phyloP scores from a whole-genome alignment of 1,140 invertebrate species.

The Diachasmimorpha longicaudata region DNA sequence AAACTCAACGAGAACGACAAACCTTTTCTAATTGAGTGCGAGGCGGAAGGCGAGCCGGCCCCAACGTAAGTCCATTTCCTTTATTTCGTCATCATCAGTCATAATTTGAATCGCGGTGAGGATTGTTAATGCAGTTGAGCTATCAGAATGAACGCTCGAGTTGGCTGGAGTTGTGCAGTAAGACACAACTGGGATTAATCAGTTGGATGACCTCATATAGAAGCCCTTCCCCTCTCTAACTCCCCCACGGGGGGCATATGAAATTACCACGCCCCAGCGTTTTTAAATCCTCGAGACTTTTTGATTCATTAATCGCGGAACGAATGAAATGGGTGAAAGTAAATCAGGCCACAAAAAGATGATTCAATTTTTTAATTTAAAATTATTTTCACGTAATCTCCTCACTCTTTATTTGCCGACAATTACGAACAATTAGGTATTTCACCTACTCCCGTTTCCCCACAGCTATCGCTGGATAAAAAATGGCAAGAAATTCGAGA shows the following conservation, averaged over 20 bases:
- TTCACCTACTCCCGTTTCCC: too few relatives aligned
- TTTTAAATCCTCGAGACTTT: neutral
- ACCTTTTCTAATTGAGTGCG: conserved; percentile 93
- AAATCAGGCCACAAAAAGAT: neutral
- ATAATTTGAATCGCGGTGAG: neutral
- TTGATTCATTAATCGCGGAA: neutral
- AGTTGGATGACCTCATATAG: conserved; percentile 59
- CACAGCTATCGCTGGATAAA: conserved; percentile 93
- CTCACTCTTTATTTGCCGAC: neutral
- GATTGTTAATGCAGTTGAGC: neutral
- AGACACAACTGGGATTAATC: conserved; percentile 62
- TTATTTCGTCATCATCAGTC: neutral
- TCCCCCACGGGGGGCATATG: conserved; percentile 45
- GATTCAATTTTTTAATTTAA: too few relatives aligned
- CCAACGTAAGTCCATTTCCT: conserved; percentile 72
- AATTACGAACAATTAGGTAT: neutral
- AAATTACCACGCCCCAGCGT: conserved; percentile 48
- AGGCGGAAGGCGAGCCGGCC: conserved; percentile 89
- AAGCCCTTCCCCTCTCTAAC: conserved; percentile 16
- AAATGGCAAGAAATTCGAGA: conserved; percentile 91
- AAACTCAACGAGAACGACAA: conserved; percentile 85
- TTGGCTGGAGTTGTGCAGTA: conserved; percentile 32
- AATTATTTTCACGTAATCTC: too few relatives aligned
- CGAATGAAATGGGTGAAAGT: neutral
- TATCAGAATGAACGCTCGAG: neutral